Base-by-base conservation (phyloP, 2,797 vertebrate genomes). In the Chaetophractus vellerosus region DNA sequence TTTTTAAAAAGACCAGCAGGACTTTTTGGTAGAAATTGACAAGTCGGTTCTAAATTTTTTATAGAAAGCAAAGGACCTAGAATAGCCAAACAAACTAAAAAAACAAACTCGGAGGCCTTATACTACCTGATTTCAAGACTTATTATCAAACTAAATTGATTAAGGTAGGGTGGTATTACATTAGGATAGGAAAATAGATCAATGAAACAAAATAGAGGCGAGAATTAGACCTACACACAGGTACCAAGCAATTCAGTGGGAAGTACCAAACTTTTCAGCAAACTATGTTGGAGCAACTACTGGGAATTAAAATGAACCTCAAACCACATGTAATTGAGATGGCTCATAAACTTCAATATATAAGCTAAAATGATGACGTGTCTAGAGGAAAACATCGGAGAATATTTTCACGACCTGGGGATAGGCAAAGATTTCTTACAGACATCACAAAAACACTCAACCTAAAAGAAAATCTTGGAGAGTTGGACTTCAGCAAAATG, bases 1-100 rank as follows among this genome's bases (percentile, higher is more conserved):
- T n/a, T n/a, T n/a, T n/a, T n/a, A n/a, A n/a, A 38, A 94, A 33
- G 26, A 2, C 15, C 71, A 59, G 5, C 4, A 69, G 75, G 12
- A 26, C 23, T 41, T 45, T 81, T 91, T 45, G 57, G 12, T 16
- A 81, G 31, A 63, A 92, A 94, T 75, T 69, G n/a, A n/a, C n/a
- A n/a, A n/a, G n/a, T n/a, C n/a, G 16, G 68, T 64, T 66, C 74
- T 59, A 74, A 66, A 75, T 28, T 31, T 61, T 83, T 45, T 68
- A 66, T 68, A 61, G 24, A 63, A 74, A 84, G 31, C 33, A 66
- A 59, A 93, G 33, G 38, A 59, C 31, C 26, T 83, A 24, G 9
- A 55, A 15, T 41, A 64, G 28, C 55, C 12, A 15, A 85, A 69
- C 76, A 55, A 1, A 36, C 33, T 79, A 52, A 31, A 93, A 61